Evolutionary conservation across 2,113 vertebrate species (phyloP), one percentile per base, ranked within the genome.

Genomic region (Ceyx margarethae): DNA sequence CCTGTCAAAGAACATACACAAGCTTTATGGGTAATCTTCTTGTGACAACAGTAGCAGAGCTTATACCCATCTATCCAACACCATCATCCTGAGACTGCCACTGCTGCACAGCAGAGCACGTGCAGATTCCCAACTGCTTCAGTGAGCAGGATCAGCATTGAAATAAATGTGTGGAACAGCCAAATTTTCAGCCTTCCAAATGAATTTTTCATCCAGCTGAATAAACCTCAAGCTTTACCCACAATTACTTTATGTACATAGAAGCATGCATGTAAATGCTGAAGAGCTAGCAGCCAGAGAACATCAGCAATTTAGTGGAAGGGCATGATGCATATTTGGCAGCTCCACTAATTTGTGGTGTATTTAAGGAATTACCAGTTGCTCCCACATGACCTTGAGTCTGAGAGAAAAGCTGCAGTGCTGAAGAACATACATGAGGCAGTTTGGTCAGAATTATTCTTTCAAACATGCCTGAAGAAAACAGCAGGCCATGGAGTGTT

Each of bases 301-400:
- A 76, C 7, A 50, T 1, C 40, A 62, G 25, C 20, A 21, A 80
- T 50, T 62, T 53, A 77, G 5, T 50, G 42, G n/a, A 88, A 92
- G 6, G 35, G 29, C 26, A 68, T 0, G 0, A n/a, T 5, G 25
- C 19, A 16, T 46, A 25, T 72, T 65, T 65, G 45, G 68, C 45
- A 80, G 58, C 42, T 57, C 77, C 31, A 48, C 17, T 66, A 22
- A 73, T 90, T 73, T 80, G 48, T 75, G 57, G 77, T 66, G 5
- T 53, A 81, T 83, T 81, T 64, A 53, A 58, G 61, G 56, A 83
- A 83, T 69, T 48, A 58, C 31, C 66, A 57, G 37, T 46, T 64
- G 58, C 20, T 72, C 25, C n/a, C 66, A 48, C 11, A 37, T 4
- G 22, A 65, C 37, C 37, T 58, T 42, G 10, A 73, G 35, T 77